Base-by-base conservation (phyloP, 2,888 invertebrate species). In the Hyposoter dolosus region DNA sequence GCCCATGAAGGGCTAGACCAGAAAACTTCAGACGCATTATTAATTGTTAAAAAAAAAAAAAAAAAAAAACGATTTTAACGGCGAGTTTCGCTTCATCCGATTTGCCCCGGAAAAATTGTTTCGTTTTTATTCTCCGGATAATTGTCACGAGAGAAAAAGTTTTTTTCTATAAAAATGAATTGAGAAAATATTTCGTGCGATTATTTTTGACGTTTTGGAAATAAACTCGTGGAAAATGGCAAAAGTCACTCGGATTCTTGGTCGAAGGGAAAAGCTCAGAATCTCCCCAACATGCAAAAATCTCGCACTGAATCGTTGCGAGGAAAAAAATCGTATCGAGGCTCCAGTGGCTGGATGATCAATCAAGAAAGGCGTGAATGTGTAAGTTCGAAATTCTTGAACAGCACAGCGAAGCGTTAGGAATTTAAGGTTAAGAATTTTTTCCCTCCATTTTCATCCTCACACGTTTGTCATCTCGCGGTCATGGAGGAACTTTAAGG, bases 11-110 rank as follows among this genome's bases (percentile, higher is more conserved):
- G 83, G 83, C 81, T 74, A 63, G 65, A 66, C 53, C 15, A 45
- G 66, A 78, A 65, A 83, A 66, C 87, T 82, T 91, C 90, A 88
- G 86, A 83, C 88, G 76, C 82, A 87, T 92, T 92, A 92, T 92
- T 92, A 92, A 92, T 92, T 92, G 91, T 89, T 91, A 84, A 23
- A 45, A 60, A 56, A 78, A 53, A 68, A 68, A 77, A 53, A 45
- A 40, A 1, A 60, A n/a, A 77, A 88, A 85, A 87, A 89, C 10
- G 32, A n/a, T n/a, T n/a, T n/a, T n/a, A n/a, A n/a, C n/a, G n/a
- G n/a, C n/a, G n/a, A n/a, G n/a, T n/a, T n/a, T n/a, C n/a, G n/a
- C n/a, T n/a, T n/a, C n/a, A n/a, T n/a, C n/a, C n/a, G n/a, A n/a
- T n/a, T n/a, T n/a, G n/a, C 19, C 5, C 2, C 28, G 6, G 1